Evolutionary conservation across 2,113 vertebrate species (phyloP), one percentile per base, ranked within the genome.

Genomic region (Anoura caudifer): DNA sequence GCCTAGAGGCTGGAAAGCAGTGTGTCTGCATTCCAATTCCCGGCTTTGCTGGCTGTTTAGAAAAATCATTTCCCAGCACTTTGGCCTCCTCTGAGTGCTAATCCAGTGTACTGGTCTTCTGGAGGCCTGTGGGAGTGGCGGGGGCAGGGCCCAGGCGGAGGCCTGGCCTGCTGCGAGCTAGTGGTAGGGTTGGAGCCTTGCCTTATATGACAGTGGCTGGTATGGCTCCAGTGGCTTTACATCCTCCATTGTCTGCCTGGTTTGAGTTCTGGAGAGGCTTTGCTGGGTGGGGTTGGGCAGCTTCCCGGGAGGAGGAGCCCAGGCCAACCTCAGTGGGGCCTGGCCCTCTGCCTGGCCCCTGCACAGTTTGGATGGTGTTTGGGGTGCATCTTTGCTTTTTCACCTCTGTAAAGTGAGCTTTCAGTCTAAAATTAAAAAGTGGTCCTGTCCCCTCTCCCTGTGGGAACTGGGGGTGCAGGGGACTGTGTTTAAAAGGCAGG

Each of bases 161-260:
- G 76, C 36, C 73, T 63, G 59, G 89, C 54, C 59, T 79, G 80
- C 80, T 33, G 28, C 87, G 70, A 65, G 61, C 24, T 2, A 65
- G 61, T 24, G 5, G 20, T 2, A 28, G 26, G 72, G 59, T 76
- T 95, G 70, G 63, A 85, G 77, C 77, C 69, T 36, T 91, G 88
- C 97, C 97, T 97, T 97, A 93, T 96, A 96, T 91, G 97, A 97
- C 90, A 86, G 86, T 72, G 83, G 43, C 85, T 70, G 47, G 72
- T 90, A 87, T 15, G 50, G 31, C 61, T 61, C 65, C 77, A 50
- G 45, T 6, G 73, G 41, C 86, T 86, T 79, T 76, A n/a, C 70
- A 9, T 63, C 82, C 38, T 83, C 56, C 63, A 83, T 54, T 94
- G 54, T 63, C 77, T 8, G 16, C 59, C 93, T 72, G 52, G 50